Base-by-base conservation (phyloP, 1,140 invertebrate species). In the Drosophila carrolli region DNA sequence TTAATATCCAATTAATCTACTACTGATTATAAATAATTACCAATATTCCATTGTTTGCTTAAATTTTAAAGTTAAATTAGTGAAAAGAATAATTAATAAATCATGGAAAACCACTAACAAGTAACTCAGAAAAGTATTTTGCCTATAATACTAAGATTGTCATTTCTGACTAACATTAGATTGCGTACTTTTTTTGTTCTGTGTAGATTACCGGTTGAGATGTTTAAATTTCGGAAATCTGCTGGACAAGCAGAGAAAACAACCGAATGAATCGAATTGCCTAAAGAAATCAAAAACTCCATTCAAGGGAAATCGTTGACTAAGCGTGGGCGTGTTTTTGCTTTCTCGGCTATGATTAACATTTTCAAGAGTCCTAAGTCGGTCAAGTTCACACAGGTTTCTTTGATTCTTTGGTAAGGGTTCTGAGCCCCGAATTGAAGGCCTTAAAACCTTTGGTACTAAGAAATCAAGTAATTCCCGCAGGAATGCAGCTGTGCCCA, bases 261-360 rank as follows among this genome's bases (percentile, higher is more conserved):
- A n/a, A 19, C 2, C 32, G 10, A 48, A 19, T n/a, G 16, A 38
- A 48, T 35, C 44, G 44, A 23, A 68, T 56, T 46, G 43, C 10
- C 7, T 13, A 56, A 46, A 59, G 70, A 72, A 72, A 72, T 60
- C 46, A 32, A 53, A 35, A 54, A 40, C 32, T 50, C 11, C 23
- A 44, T 27, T 32, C 37, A 71, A 71, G 51, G 68, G 62, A 70
- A 70, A 55, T 47, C 63, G 58, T 50, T 67, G 62, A 56, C 37
- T 44, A 55, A 67, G 27, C 48, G 62, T 53, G 50, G 67, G 48
- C 41, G 50, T 46, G 43, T 32, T 70, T 66, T 66, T 66, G 62
- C 62, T 66, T 66, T 66, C 68, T 72, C 44, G 44, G n/a, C 19
- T 35, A 23, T 58, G 68, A 72, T 71, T 72, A 71, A 38, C 65